Evolutionary conservation across 2,888 invertebrate genomes (phyloP), one percentile per base, ranked within the genome.

Genomic region (Griposia aprilina): DNA sequence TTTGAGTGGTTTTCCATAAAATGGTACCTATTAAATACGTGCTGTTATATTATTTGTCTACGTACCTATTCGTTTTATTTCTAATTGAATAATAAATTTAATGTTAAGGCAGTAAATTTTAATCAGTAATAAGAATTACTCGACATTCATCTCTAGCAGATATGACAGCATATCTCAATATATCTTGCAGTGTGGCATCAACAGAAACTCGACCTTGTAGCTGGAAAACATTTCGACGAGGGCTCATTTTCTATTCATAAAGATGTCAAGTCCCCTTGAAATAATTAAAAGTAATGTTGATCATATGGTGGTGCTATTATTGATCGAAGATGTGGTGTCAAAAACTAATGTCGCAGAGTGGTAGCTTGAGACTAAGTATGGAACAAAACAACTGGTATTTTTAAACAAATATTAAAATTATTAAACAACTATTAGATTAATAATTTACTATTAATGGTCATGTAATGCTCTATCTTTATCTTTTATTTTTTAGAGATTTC

Each of bases 111-210:
- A 41, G 7, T 41, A 5, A 41, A 41, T 41, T 41, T 41, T 41
- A 41, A 41, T 41, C 41, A 41, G 41, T 7, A 41, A 41, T 41
- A 5, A 41, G 5, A 41, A 11, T 17, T 10, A 66, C n/a, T 11
- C n/a, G n/a, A 45, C 26, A 45, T 6, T 26, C 8, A 68, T 50
- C 10, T 36, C 23, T 36, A 10, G 2, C 11, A 36, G 52, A 52
- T 17, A 68, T 70, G 30, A 30, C 59, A 36, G 36, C 4, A n/a
- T 63, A 30, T 52, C 30, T 52, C 41, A 50, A 13, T 41, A 30
- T 57, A 66, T 80, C 59, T 41, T 55, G 36, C 26, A 48, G 36
- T 80, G 81, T 80, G 73, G 48, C 26, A n/a, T 26, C 11, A 13
- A 17, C 26, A 10, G 26, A 13, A 76, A 48, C 13, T 23, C 23